Percentiles rank a stretch among this genome's conserved stretches.
These are phyloP conservation scores for Eilema sororculum DNA, from an alignment of 2,888 invertebrate species.

Conservation along the genomic window DNA sequence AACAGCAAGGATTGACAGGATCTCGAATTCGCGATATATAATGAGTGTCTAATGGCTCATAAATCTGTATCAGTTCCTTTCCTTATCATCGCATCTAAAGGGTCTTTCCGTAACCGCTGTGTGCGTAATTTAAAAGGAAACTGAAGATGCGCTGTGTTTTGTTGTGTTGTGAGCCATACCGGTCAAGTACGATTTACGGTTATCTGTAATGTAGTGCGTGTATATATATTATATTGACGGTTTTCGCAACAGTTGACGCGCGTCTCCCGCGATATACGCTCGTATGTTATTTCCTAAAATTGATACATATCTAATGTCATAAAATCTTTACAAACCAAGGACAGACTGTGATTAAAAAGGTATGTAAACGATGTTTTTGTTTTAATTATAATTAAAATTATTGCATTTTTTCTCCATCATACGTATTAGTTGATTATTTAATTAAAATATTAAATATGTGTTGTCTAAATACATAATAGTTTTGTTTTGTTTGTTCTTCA, in stretches of 20 bases:
- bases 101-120: not conserved
- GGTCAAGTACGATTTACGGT: conserved; percentile 39
- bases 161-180: conserved; percentile 31
- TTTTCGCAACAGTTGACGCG: conserved; percentile 70
- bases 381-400: not conserved
- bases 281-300: conserved; percentile 38
- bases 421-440: not conserved
- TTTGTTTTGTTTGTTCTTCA: not conserved
- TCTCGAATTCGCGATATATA: too few relatives aligned
- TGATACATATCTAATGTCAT: not conserved
- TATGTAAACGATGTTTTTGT: not conserved
- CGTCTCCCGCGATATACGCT: conserved; percentile 61
- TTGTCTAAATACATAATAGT: not conserved
- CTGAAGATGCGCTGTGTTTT: conserved; percentile 43
- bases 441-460: not conserved
- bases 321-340: not conserved
- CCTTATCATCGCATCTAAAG: not conserved
- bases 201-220: conserved; percentile 45
- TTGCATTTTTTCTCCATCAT: not conserved
- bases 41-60: too few relatives aligned
- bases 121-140: conserved; percentile 25
- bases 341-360: not conserved
- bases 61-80: not conserved
- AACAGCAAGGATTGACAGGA: too few relatives aligned
- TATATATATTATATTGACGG: conserved; percentile 54